Percentiles rank a stretch among this genome's conserved stretches.
These are phyloP conservation scores for Xanthorhoe designata DNA, from an alignment of 2,888 invertebrate species.

Conservation along the genomic window DNA sequence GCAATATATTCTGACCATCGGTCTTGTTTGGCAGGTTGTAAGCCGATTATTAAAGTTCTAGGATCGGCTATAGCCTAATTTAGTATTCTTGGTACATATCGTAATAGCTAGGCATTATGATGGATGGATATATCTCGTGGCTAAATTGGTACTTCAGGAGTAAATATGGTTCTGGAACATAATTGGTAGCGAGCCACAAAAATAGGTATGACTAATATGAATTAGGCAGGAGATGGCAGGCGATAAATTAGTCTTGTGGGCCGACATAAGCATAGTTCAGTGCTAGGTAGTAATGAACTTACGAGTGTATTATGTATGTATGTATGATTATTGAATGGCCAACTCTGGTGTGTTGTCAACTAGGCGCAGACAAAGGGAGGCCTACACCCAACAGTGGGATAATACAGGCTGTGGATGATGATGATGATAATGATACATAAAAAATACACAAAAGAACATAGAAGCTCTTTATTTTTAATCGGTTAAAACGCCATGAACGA, in stretches of 20 bases:
- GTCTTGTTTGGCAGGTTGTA: conserved; percentile 32
- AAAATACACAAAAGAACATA: no score
- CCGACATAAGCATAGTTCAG: no score
- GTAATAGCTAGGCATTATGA: conserved; percentile 2
- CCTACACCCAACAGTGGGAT: no score
- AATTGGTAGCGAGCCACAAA: not conserved
- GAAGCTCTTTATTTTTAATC: no score
- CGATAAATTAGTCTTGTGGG: not conserved
- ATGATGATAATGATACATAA: no score
- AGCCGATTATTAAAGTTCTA: conserved; percentile 14
- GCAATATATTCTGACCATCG: conserved; percentile 33
- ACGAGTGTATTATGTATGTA: no score
- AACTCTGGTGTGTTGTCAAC: no score
- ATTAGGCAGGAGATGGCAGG: not conserved
- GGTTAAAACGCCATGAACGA: no score
- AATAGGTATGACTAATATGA: not conserved
- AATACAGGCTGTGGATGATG: no score
- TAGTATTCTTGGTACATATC: not conserved
- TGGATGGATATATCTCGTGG: conserved; percentile 11
- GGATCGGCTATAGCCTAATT: not conserved
- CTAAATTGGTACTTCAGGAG: not conserved
- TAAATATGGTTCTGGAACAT: not conserved
- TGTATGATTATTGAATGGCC: no score
- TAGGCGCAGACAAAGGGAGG: no score
- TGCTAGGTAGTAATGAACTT: no score